Percentiles rank a stretch among this genome's conserved stretches.
Conservation (phyloP, 1,140 invertebrate species). For the Leguminivora glycinivorella region DNA sequence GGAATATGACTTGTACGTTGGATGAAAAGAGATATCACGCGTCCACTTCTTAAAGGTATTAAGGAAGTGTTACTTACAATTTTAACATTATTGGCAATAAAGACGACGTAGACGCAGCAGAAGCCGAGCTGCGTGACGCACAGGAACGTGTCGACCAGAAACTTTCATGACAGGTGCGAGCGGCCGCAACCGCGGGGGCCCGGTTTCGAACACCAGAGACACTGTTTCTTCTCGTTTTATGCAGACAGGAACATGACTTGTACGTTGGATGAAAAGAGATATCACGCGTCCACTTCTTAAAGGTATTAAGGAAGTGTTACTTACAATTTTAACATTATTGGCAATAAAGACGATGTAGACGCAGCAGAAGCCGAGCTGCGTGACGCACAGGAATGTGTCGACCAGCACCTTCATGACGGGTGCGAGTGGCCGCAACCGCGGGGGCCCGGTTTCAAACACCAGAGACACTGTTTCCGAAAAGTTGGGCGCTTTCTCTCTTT, state of each 20-base stretch:
- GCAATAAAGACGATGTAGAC: constrained; percentile 96
- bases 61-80: no score
- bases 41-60: no score
- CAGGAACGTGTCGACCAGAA: no score
- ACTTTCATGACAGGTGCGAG: constrained; percentile 81
- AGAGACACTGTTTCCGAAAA: constrained; percentile 89
- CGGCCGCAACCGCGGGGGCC: constrained; percentile 81
- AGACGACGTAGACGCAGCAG: no score
- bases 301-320: constrained; percentile 21
- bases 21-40: no score
- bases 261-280: no score
- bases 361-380: constrained; percentile 96
- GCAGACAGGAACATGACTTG: no score
- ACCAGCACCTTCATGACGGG: constrained; percentile 82
- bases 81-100: no score
- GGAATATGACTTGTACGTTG: no score
- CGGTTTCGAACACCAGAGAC: constrained; percentile 86
- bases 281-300: no score
- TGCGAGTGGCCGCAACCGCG: constrained; percentile 80
- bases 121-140: no score
- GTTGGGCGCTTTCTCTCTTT: constrained; percentile 78
- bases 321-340: constrained; percentile 87
- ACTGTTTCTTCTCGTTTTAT: no score
- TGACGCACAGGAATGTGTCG: constrained; percentile 91
- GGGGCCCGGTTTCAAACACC: constrained; percentile 87